Evolutionary conservation across 2,797 vertebrate genomes (phyloP).

Genomic region (Betta splendens): DNA sequence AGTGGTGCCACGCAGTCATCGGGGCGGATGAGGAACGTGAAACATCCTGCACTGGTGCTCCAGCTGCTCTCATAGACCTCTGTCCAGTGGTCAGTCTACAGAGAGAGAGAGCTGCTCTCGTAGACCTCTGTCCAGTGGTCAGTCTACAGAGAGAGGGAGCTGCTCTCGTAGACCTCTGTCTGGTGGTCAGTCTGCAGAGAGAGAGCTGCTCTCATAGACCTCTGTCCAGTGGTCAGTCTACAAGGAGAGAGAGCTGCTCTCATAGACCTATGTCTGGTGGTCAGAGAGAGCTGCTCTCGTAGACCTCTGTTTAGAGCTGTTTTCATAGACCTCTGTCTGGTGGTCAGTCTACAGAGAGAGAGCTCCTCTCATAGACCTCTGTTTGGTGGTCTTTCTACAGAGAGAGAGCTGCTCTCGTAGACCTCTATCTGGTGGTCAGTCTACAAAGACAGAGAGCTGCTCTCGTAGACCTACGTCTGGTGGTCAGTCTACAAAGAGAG

Average conservation of each 20-base stretch:
- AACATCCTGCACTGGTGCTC: not conserved
- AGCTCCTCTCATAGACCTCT: no score
- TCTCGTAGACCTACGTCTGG: no score
- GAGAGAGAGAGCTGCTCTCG: no score
- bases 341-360: no score
- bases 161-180: no score
- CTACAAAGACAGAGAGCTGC: no score
- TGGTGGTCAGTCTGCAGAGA: conserved; percentile 11
- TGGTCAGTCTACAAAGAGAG: no score
- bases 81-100: conserved; percentile 6
- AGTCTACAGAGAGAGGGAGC: conserved; percentile 11
- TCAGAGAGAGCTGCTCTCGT: conserved; percentile 19
- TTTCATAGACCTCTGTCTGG: no score
- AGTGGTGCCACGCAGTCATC: not conserved
- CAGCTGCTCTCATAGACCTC: conserved; percentile 18
- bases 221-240: conserved; percentile 5
- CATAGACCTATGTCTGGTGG: conserved; percentile 7
- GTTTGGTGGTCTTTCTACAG: no score
- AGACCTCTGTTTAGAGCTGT: no score
- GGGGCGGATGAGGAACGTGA: not conserved
- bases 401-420: no score
- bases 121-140: conserved; percentile 5
- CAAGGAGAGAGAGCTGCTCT: conserved; percentile 18
- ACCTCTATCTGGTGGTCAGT: no score
- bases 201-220: conserved; percentile 20